Evolutionary conservation across 2,797 vertebrate species (phyloP), one percentile per base, ranked within the genome.

Genomic region (Pangasius larnaudii): DNA sequence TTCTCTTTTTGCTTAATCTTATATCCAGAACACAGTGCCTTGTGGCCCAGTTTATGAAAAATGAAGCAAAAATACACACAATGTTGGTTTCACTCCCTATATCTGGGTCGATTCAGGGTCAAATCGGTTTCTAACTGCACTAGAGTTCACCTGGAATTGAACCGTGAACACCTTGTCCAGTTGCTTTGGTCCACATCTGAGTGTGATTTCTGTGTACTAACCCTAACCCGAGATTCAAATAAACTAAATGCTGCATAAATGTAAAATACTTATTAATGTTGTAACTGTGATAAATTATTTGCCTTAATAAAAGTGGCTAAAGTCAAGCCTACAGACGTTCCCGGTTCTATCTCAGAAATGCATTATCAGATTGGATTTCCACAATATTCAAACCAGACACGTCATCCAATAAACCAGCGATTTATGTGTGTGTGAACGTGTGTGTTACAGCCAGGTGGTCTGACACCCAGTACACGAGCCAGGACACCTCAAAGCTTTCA

Each of bases 401-500:
- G 6, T 8, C n/a, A 78, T 49, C 33, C 79, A 27, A 24, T 24
- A 24, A 80, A 42, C 18, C 56, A 3, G 19, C 7, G 39, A 46
- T 19, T 51, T 49, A 33, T 24, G 18, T 33, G 67, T n/a, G 33
- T 72, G 69, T 39, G 36, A 42, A 42, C 9, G 77, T 71, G 49
- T 61, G 67, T 53, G 36, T 80, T 59, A 24, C 5, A 58, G 10
- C 5, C 78, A 42, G 33, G 11, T 22, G 19, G 74, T 39, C 36
- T 69, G 27, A 67, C 82, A 85, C 67, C 51, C 46, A 27, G 42
- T 8, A 81, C 39, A 1, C 30, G 0, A 65, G 30, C 67, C 46
- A 30, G 75, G 78, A 83, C 11, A 67, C 58, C 67, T 53, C 33
- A 86, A 86, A 82, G 30, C 49, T 61, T 86, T n/a, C 58, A 58